Evolutionary conservation across 2,113 vertebrate genomes (phyloP).

Genomic region (Heterotis niloticus): DNA sequence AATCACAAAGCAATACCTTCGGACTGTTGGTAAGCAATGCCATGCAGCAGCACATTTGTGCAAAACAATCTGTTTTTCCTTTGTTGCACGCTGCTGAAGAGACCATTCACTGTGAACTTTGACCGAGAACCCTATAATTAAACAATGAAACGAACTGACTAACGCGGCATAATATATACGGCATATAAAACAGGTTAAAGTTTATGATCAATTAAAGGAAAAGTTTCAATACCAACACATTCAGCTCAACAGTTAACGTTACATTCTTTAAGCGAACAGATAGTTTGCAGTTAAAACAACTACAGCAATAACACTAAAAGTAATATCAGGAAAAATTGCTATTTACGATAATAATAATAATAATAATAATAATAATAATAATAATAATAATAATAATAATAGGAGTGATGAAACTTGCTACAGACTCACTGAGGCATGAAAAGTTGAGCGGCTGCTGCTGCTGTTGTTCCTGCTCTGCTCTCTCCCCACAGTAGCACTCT

Average conservation of each 20-base stretch:
- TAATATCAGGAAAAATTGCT: background rate
- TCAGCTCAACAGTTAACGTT: background rate
- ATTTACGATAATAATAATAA: background rate
- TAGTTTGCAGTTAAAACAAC: background rate
- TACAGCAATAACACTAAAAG: background rate
- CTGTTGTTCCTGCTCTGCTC: slow-evolving; percentile 54
- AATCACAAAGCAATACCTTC: background rate
- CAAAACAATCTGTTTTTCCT: slow-evolving; percentile 15
- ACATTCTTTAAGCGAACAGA: too few species aligned
- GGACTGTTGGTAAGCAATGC: background rate
- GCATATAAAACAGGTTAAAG: slow-evolving; percentile 62
- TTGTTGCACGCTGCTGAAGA: slow-evolving; percentile 45
- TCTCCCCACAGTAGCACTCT: slow-evolving; percentile 67
- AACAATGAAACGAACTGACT: slow-evolving; percentile 53
- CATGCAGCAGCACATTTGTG: background rate
- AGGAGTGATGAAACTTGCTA: slow-evolving; percentile 49
- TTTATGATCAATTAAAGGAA: slow-evolving; percentile 67
- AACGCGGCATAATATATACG: slow-evolving; percentile 42
- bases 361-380: background rate
- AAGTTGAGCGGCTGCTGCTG: slow-evolving; percentile 62
- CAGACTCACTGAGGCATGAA: slow-evolving; percentile 62
- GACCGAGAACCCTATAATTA: slow-evolving; percentile 55
- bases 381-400: slow-evolving; percentile 16
- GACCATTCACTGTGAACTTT: slow-evolving; percentile 55
- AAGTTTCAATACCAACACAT: slow-evolving; percentile 48